These are phyloP conservation scores for Hermodice carunculata DNA, from an alignment of 2,888 invertebrate species.

Conservation along the genomic window DNA sequence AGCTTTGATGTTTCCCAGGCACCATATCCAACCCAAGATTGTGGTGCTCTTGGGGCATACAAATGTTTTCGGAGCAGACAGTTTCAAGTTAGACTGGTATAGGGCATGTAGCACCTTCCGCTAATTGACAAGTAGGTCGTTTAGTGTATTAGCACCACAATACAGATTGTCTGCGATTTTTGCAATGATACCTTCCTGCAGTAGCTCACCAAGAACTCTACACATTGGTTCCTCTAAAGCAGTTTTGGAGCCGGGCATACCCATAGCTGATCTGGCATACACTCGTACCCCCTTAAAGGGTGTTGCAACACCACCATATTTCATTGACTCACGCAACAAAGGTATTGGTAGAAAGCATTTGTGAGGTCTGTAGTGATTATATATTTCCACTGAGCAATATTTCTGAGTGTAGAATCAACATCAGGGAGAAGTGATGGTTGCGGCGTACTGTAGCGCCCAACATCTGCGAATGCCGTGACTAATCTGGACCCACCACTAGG, in stretches of 20 bases:
- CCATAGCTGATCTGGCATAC: constrained; percentile 29
- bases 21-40: constrained; percentile 43
- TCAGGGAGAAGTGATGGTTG: constrained; percentile 13
- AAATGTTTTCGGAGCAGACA: constrained; percentile 37
- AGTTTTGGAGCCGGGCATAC: constrained; percentile 13
- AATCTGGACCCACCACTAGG: background rate
- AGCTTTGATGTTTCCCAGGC: constrained; percentile 30
- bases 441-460: background rate
- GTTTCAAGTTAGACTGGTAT: constrained; percentile 8
- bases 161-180: constrained; percentile 46
- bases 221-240: constrained; percentile 22
- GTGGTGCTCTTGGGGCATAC: constrained; percentile 28
- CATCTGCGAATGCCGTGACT: background rate
- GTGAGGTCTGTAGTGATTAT: constrained; percentile 1
- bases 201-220: constrained; percentile 26
- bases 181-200: constrained; percentile 37
- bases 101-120: constrained; percentile 29
- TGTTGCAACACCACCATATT: constrained; percentile 23
- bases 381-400: constrained; percentile 18
- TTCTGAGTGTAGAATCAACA: constrained; percentile 10
- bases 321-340: constrained; percentile 20
- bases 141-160: constrained; percentile 38
- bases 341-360: constrained; percentile 42
- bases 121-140: constrained; percentile 32
- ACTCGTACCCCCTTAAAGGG: constrained; percentile 40